Conservation (phyloP, 2,888 invertebrate species). For the Spodoptera picta region DNA sequence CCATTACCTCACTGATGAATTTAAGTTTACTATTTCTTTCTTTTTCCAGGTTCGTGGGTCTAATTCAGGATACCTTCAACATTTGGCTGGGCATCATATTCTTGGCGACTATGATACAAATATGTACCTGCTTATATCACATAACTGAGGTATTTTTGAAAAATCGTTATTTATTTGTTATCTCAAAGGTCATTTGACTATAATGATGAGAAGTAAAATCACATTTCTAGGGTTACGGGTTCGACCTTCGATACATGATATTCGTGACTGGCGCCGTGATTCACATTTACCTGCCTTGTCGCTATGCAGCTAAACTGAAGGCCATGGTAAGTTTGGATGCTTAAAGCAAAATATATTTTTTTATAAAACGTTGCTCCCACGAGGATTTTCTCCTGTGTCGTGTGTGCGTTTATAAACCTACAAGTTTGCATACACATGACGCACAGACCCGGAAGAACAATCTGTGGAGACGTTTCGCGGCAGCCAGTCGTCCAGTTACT, state of each 20-base stretch:
- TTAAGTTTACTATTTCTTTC: constrained; percentile 20
- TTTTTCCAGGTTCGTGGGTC: constrained; percentile 66
- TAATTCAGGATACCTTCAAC: constrained; percentile 73
- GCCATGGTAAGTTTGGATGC: constrained; percentile 59
- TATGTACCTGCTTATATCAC: constrained; percentile 74
- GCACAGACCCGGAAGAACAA: too few relatives aligned
- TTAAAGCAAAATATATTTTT: too few relatives aligned
- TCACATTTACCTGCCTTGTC: constrained; percentile 75
- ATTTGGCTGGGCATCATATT: constrained; percentile 73
- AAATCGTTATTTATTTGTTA: too few relatives aligned
- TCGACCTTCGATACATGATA: constrained; percentile 71
- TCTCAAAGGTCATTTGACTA: too few relatives aligned
- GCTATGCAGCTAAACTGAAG: constrained; percentile 71
- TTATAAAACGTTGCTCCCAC: too few relatives aligned
- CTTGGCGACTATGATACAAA: constrained; percentile 72
- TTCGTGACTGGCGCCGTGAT: constrained; percentile 64
- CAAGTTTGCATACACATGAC: too few relatives aligned
- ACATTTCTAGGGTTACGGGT: constrained; percentile 60
- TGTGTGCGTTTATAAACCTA: too few relatives aligned
- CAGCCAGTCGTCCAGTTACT: too few relatives aligned
- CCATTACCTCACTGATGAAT: too few relatives aligned
- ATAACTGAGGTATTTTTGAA: constrained; percentile 67
- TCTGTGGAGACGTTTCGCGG: too few relatives aligned
- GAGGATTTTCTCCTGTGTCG: too few relatives aligned
- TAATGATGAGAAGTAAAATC: too few relatives aligned